Percentiles rank a stretch among this genome's conserved stretches.
phyloP scores from a whole-genome alignment of 2,888 invertebrate species.

The Scrobipalpa costella region DNA sequence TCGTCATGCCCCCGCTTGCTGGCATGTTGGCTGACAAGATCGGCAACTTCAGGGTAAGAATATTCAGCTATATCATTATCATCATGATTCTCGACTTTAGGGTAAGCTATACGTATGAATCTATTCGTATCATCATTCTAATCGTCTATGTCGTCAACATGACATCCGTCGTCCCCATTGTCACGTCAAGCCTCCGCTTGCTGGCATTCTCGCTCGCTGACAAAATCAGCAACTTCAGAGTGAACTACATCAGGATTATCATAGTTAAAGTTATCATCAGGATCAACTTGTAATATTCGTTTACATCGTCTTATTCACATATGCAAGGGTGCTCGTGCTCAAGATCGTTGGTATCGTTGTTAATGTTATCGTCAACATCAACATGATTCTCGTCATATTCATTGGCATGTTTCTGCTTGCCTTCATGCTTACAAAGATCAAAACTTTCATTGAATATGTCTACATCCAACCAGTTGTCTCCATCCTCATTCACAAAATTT shows the following conservation, averaged over 20 bases:
- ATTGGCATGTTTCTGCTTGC: conserved; percentile 89
- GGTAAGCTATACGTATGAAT: too few relatives aligned
- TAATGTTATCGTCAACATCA: too few relatives aligned
- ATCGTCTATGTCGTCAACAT: too few relatives aligned
- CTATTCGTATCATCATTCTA: too few relatives aligned
- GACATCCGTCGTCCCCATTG: conserved; percentile 55
- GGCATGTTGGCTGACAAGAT: conserved; percentile 90
- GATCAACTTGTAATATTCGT: conserved; percentile 80
- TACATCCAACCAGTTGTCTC: too few relatives aligned
- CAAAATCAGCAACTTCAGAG: conserved; percentile 90
- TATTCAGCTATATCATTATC: too few relatives aligned
- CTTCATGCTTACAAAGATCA: conserved; percentile 77
- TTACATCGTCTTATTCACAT: not conserved
- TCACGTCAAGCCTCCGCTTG: conserved; percentile 86
- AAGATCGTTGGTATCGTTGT: too few relatives aligned
- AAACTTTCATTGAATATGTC: too few relatives aligned
- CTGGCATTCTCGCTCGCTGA: conserved; percentile 88
- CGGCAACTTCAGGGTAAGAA: conserved; percentile 88
- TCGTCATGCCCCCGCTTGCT: conserved; percentile 88
- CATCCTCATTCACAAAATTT: too few relatives aligned
- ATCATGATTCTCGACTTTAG: not conserved
- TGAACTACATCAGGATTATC: conserved; percentile 83
- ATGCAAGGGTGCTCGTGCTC: not conserved
- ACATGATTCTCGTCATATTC: conserved; percentile 46
- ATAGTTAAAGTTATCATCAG: conserved; percentile 91